Percentiles rank a stretch among this genome's conserved stretches.
These are phyloP conservation scores for Mallateleia sp. DNA, from an alignment of 2,888 invertebrate genomes.

Conservation along the genomic window DNA sequence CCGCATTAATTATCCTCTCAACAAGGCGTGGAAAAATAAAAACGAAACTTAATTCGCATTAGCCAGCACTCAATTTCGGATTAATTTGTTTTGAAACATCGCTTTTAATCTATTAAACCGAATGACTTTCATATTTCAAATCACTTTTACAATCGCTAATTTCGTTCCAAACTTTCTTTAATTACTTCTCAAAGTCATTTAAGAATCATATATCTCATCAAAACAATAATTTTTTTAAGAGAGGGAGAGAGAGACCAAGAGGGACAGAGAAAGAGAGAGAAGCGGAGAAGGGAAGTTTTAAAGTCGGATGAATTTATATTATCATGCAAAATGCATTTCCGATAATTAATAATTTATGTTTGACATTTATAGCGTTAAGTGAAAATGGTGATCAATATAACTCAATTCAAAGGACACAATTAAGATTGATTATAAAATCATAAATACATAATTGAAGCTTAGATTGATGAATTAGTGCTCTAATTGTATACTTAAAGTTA, in stretches of 20 bases:
- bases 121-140: constrained; percentile 39
- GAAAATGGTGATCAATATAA: not conserved
- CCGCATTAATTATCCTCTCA: constrained; percentile 21
- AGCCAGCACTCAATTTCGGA: constrained; percentile 32
- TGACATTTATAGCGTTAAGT: not conserved
- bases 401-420: no score
- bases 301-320: constrained; percentile 29
- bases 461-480: no score
- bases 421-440: no score
- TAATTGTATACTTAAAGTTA: no score
- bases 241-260: not conserved
- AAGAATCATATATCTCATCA: constrained; percentile 36
- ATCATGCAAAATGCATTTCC: not conserved
- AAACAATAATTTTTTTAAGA: constrained; percentile 37
- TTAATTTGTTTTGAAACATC: constrained; percentile 40
- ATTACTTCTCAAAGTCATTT: constrained; percentile 54
- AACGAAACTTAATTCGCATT: constrained; percentile 16
- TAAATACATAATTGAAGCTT: no score
- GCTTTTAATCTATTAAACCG: constrained; percentile 37
- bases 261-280: constrained; percentile 1
- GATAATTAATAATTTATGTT: constrained; percentile 17
- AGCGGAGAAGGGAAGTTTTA: not conserved
- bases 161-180: constrained; percentile 50
- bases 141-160: constrained; percentile 41
- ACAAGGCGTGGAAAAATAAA: constrained; percentile 11